Base-by-base conservation (phyloP, 1,140 invertebrate species). In the Vanessa tameamea region DNA sequence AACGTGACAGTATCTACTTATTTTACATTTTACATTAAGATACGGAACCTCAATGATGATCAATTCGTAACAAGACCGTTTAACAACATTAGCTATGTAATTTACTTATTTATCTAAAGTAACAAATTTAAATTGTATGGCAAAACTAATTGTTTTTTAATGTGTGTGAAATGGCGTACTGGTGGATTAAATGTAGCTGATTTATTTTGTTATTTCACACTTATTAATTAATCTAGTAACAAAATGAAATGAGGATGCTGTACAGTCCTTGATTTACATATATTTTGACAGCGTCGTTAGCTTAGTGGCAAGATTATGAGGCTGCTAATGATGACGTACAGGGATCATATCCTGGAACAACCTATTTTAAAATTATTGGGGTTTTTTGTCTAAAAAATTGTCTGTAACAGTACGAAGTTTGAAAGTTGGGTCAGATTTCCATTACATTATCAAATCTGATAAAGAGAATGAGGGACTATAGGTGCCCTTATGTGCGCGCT, bases 121-220 rank as follows among this genome's bases (percentile, higher is more conserved):
- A 57, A 37, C 59, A 43, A 63, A 53, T 53, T 53, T n/a, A 53
- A 57, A 13, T 57, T 57, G 14, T 61, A 37, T 61, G 63, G 37
- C 14, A 51, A 64, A 69, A 68, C 73, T 69, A 74, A 74, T 74
- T 69, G 67, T 57, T 20, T 66, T 71, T 70, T 66, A 75, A 75
- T 59, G 51, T 20, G 73, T 75, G 68, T 75, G 63, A 71, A 74
- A 75, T 67, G 69, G 47, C 50, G 15, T 50, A 51, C 14, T 47
- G 69, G 53, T 47, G 51, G 48, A 20, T 70, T 75, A 71, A 66
- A 70, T 70, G 13, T 20, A 26, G 48, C 47, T n/a, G 23, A 71
- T 71, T 71, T 66, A 16, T 20, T 69, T 3, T 66, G 64, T 61
- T 71, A 61, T 70, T 75, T 75, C 68, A 75, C 64, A 71, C 63